Base-by-base conservation (phyloP, 2,113 vertebrate species). In the Microtus pennsylvanicus region DNA sequence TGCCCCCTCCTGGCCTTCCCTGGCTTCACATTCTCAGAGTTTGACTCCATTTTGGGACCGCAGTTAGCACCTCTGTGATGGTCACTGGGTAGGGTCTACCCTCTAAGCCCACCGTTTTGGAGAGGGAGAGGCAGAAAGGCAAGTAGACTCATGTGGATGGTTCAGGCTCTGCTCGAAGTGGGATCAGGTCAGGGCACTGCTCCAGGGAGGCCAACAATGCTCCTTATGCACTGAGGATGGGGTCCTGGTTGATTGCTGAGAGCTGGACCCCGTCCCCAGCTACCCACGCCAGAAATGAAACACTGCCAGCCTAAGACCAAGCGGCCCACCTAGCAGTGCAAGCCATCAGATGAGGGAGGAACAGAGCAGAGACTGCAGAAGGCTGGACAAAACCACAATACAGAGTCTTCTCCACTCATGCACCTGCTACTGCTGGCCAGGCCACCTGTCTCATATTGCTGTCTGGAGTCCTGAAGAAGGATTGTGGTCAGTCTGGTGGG, bases 171-270 rank as follows among this genome's bases (percentile, higher is more conserved):
- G 85, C 4, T 26, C 30, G 63, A 21, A 0, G 3, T 50, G 47
- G 16, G n/a, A 24, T 21, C 22, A 24, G 87, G 42, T 21, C 67
- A 47, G 3, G 30, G 77, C 24, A 11, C 6, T 30, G 42, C 30
- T 33, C 7, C 13, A 55, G 42, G 24, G 30, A 58, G n/a, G 52
- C n/a, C 61, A 12, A 3, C 10, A 8, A 22, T 47, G 5, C 13
- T 3, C 26, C 50, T 12, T 0, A 0, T 19, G 8, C 6, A n/a
- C n/a, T 5, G 1, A 75, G 85, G 14, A 42, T 8, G 24, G 38
- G 81, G 22, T 65, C 45, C 58, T 7, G 33, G 22, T 67, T 70
- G n/a, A 52, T 16, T 33, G 82, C 16, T 26, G 3, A 24, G 55
- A 9, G 38, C 19, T 35, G 81, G 69, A n/a, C 45, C 7, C 38